Conservation (phyloP, 2,888 invertebrate genomes). For the Imbricaverruca yamaguchii region DNA sequence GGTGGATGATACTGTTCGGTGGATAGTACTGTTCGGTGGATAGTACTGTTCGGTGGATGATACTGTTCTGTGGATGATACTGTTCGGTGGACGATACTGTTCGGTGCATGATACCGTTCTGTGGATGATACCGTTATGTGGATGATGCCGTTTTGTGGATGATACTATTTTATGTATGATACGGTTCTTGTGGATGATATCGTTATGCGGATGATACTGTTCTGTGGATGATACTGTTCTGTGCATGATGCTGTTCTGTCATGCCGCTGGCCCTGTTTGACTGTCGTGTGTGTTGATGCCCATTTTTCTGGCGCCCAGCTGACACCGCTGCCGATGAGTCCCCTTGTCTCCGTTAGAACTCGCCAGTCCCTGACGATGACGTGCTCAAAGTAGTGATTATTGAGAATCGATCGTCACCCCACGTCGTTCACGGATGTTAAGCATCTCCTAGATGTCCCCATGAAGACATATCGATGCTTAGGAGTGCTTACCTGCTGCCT, state of each 20-base stretch:
- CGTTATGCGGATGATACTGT: no score
- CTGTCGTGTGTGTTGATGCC: neutral
- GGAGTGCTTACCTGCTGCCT: neutral
- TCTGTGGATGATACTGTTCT: neutral
- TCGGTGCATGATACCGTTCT: neutral
- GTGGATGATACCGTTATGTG: no score
- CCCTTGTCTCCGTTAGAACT: no score
- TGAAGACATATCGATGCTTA: neutral
- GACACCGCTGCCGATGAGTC: neutral
- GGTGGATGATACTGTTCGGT: no score
- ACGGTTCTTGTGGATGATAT: no score
- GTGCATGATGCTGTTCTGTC: neutral
- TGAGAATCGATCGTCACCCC: neutral
- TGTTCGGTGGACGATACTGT: no score
- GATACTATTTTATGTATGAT: no score
- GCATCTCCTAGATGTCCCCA: neutral
- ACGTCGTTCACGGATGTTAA: neutral
- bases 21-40: no score
- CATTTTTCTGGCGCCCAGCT: neutral
- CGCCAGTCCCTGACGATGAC: no score
- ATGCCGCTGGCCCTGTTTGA: neutral
- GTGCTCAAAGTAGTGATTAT: neutral
- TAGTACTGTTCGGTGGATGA: neutral
- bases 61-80: neutral
- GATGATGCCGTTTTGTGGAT: no score